A percentile compares a stretch with the other conserved stretches of the same genome.
Evolutionary conservation across 2,113 vertebrate genomes (phyloP).

Genomic region (Euleptes europaea): DNA sequence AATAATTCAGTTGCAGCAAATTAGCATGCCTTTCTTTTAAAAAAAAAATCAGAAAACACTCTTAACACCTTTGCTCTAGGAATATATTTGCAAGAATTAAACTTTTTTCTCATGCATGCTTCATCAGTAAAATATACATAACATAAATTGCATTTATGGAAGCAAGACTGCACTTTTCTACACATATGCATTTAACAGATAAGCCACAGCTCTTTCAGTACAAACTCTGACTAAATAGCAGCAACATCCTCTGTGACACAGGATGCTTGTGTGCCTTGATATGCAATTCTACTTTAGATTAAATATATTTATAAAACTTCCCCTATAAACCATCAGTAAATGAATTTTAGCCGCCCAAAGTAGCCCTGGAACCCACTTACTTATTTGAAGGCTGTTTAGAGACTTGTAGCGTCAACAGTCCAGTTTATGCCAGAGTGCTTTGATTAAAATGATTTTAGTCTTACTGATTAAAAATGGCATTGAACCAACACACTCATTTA

Average conservation of each 20-base stretch:
- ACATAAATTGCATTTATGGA: conserved; percentile 13
- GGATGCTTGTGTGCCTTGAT: background rate
- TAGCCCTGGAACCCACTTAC: background rate
- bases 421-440: background rate
- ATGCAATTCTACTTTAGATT: conserved; percentile 8
- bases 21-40: background rate
- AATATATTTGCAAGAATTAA: conserved; percentile 36
- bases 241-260: background rate
- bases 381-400: background rate
- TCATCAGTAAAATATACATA: conserved; percentile 25
- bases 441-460: background rate
- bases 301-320: background rate
- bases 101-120: background rate
- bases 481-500: background rate
- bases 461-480: background rate
- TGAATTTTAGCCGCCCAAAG: background rate
- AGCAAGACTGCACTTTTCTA: conserved; percentile 3
- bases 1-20: conserved; percentile 26
- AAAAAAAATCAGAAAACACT: conserved; percentile 7
- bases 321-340: background rate
- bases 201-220: background rate
- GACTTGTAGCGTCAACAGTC: background rate
- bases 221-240: background rate
- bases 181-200: background rate
- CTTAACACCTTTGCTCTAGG: background rate